phyloP scores from a whole-genome alignment of 2,888 invertebrate species.

The Ectobius pallidus region DNA sequence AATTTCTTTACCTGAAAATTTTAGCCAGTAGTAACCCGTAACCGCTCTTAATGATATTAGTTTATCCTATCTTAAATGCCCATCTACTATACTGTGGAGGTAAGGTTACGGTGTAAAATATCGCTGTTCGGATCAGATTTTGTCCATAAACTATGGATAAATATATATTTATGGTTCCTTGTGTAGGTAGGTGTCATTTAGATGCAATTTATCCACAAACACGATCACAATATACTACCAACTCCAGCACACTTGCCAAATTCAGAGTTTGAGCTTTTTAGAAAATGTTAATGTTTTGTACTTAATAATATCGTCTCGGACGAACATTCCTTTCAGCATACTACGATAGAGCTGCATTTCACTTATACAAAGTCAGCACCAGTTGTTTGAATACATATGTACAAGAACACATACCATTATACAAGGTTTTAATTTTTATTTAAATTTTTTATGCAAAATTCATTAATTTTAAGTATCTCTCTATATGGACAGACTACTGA shows the following conservation, averaged over 20 bases:
- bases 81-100: background rate
- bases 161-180: background rate
- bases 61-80: background rate
- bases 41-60: background rate
- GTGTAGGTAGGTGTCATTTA: background rate
- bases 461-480: background rate
- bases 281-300: conserved; percentile 25
- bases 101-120: background rate
- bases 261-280: conserved; percentile 16
- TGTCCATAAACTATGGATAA: too few species aligned
- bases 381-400: conserved; percentile 26
- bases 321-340: conserved; percentile 7
- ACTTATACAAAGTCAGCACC: conserved; percentile 35
- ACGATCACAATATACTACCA: background rate
- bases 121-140: too few species aligned
- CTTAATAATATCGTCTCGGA: conserved; percentile 23
- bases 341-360: conserved; percentile 30
- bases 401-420: conserved; percentile 20
- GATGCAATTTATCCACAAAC: background rate
- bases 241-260: conserved; percentile 35
- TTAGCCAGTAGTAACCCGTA: background rate
- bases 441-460: background rate
- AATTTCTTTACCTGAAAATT: background rate
- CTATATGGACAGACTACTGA: background rate
- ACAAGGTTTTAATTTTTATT: conserved; percentile 11